Evolutionary conservation across 2,797 vertebrate genomes (phyloP).

Genomic region (Myotis pilosus): DNA sequence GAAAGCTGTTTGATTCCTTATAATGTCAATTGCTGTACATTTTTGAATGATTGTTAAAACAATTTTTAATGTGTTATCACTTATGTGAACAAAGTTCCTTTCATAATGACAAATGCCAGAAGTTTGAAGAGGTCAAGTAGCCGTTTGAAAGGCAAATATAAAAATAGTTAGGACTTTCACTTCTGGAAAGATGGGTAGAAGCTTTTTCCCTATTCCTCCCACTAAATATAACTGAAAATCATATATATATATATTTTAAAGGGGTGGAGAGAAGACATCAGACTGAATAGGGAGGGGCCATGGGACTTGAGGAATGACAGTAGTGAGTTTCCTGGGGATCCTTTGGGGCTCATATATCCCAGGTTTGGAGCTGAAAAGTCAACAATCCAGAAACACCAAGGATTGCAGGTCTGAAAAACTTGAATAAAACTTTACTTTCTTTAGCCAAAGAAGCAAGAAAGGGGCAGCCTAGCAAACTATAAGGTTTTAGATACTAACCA

Average conservation of each 20-base stretch:
- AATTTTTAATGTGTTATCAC: background rate
- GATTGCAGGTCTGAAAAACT: background rate
- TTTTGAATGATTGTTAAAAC: slow-evolving; percentile 32
- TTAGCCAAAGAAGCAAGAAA: background rate
- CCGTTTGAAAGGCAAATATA: background rate
- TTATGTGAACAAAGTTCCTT: background rate
- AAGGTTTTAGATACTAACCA: background rate
- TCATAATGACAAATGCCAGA: background rate
- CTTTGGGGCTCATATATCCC: background rate
- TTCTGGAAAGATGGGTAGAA: background rate
- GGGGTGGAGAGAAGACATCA: background rate
- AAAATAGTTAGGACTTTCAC: slow-evolving; percentile 3
- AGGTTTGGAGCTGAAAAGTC: background rate
- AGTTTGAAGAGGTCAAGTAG: slow-evolving; percentile 15
- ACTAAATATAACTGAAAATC: background rate
- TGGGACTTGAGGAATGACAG: background rate
- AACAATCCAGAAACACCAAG: background rate
- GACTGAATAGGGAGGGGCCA: background rate
- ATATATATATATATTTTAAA: background rate
- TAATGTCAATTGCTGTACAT: background rate
- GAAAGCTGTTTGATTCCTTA: background rate
- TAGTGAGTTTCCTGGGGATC: background rate
- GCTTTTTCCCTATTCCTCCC: background rate
- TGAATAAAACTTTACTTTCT: background rate
- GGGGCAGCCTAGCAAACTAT: background rate